Conservation (phyloP, 1,140 invertebrate species). For the Ganaspis sp. region DNA sequence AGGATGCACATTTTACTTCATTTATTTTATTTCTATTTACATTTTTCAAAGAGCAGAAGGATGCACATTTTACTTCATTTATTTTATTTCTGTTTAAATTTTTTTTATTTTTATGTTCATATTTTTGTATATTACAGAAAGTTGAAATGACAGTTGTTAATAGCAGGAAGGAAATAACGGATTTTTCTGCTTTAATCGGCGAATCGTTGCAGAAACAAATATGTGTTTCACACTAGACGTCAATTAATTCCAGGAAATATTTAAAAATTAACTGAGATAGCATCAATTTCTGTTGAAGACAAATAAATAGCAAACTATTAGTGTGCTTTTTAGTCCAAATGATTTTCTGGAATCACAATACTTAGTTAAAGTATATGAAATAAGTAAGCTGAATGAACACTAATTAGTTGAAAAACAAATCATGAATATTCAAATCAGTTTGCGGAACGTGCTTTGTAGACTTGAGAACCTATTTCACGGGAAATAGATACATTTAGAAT, state of each 20-base stretch:
- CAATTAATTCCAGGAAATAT: background rate
- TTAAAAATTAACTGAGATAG: background rate
- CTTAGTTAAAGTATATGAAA: background rate
- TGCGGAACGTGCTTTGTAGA: conserved; percentile 2
- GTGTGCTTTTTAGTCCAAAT: background rate
- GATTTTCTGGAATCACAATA: background rate
- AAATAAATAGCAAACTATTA: conserved; percentile 43
- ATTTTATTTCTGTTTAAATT: too few relatives aligned
- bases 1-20: too few relatives aligned
- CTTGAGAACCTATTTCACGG: background rate
- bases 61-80: too few relatives aligned
- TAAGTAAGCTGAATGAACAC: conserved; percentile 9
- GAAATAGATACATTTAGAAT: background rate
- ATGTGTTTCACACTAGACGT: conserved; percentile 28
- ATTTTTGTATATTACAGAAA: too few relatives aligned
- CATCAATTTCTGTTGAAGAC: background rate
- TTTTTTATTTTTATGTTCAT: too few relatives aligned
- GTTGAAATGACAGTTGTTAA: too few relatives aligned
- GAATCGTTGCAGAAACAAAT: conserved; percentile 35
- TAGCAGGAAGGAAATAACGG: too few relatives aligned
- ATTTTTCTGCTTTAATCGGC: conserved; percentile 14
- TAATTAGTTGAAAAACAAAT: conserved; percentile 14
- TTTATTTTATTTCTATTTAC: too few relatives aligned
- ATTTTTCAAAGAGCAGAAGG: too few relatives aligned
- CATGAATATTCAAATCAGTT: conserved; percentile 13